Base-by-base conservation (phyloP, 2,113 vertebrate genomes). In the Dolichallabes microphthalmus region DNA sequence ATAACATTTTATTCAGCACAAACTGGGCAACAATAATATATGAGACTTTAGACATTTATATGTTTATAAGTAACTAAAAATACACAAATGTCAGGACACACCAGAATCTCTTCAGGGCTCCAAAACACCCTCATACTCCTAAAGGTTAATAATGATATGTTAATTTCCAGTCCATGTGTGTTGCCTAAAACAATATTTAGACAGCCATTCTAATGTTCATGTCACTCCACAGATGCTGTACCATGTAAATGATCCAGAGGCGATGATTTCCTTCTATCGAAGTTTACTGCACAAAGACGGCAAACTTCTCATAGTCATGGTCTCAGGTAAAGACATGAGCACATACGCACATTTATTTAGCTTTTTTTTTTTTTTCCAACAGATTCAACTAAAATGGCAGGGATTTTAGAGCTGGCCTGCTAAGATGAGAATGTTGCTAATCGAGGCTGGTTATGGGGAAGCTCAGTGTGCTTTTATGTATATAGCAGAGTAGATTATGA, bases 231-330 rank as follows among this genome's bases (percentile, higher is more conserved):
- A 95, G 94, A 94, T 95, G 96, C 94, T 99, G 84, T 99, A 98
- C 87, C 98, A 98, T 57, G 96, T 96, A 81, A 93, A 96, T 87
- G 96, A 98, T 64, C 85, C 96, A 45, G 92, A 89, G 60, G 95
- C 92, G 0, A 96, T 96, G 6, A 25, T 98, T 87, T 91, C 6
- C 25, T 98, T 97, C 87, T 98, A 97, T 90, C 95, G 94, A 55
- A 94, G 95, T 84, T 94, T 97, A 58, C 91, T 99, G 85, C 90
- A 93, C 77, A 82, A 92, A 0, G 93, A 94, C 69, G 97, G 90
- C 0, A 98, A 96, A 88, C 96, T 99, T 60, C 91, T 98, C 22
- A 94, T 98, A 90, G 94, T 96, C 89, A 35, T 97, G 60, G 95
- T 95, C 19, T 97, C 97, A 92, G 96, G 97, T 99, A 92, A 94